Percentiles rank a stretch among this genome's conserved stretches.
phyloP scores from a whole-genome alignment of 2,888 invertebrate species.

The Autographa pulchrina region DNA sequence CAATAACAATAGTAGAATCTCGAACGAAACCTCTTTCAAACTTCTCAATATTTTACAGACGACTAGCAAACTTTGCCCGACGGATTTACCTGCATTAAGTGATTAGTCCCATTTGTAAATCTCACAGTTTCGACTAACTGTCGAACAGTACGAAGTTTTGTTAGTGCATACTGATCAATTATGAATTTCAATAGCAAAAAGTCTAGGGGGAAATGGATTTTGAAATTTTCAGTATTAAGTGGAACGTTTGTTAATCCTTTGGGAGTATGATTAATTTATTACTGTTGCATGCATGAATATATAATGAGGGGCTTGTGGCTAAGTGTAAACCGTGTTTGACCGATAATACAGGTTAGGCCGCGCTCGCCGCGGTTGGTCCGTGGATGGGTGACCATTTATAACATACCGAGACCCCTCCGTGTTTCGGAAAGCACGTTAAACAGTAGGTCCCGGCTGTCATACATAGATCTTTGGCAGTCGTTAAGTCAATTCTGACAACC shows the following conservation, averaged over 20 bases:
- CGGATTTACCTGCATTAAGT: constrained; percentile 83
- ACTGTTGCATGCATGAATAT: not conserved
- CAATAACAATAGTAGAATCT: constrained; percentile 51
- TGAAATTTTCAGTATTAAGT: constrained; percentile 9
- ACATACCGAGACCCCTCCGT: too few species aligned
- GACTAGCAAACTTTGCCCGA: constrained; percentile 67
- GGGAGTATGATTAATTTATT: not conserved
- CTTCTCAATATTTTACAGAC: constrained; percentile 83
- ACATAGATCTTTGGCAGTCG: too few species aligned
- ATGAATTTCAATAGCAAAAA: constrained; percentile 48
- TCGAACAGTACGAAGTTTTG: constrained; percentile 67
- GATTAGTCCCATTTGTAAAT: constrained; percentile 86
- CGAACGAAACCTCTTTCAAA: constrained; percentile 71
- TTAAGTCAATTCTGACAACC: too few species aligned
- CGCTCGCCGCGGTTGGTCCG: too few species aligned
- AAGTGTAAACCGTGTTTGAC: too few species aligned
- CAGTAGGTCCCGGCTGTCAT: too few species aligned
- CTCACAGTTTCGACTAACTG: constrained; percentile 77
- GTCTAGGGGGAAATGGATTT: constrained; percentile 33
- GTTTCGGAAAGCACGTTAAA: too few species aligned
- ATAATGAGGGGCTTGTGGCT: too few species aligned
- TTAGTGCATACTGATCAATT: constrained; percentile 59
- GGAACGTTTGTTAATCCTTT: not conserved
- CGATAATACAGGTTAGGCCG: too few species aligned
- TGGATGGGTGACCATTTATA: too few species aligned